Conservation (phyloP, 2,797 vertebrate genomes). For the Phoeniculus purpureus region DNA sequence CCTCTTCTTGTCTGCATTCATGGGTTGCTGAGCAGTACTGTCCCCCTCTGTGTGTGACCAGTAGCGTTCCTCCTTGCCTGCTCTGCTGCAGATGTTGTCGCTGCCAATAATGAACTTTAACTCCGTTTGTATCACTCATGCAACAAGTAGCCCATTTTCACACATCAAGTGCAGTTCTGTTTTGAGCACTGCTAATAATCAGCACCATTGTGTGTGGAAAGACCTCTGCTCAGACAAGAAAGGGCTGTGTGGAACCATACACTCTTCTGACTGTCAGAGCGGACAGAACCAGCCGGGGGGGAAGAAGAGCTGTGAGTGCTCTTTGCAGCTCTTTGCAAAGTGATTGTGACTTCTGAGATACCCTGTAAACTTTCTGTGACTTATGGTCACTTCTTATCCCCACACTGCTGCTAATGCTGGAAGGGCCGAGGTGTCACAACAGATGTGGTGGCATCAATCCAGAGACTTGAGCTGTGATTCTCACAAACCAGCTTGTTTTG, state of each 20-base stretch:
- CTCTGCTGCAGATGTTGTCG: constrained; percentile 11
- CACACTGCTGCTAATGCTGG: not conserved
- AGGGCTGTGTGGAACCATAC: not conserved
- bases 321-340: not conserved
- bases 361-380: not conserved
- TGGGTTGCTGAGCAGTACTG: constrained; percentile 2
- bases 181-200: constrained; percentile 13
- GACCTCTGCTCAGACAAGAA: not conserved
- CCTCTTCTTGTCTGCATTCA: not conserved
- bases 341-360: not conserved
- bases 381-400: not conserved
- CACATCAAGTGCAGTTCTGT: constrained; percentile 6
- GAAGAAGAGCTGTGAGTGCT: not conserved
- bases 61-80: not conserved
- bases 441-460: not conserved
- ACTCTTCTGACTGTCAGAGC: not conserved
- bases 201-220: constrained; percentile 1
- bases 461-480: not conserved
- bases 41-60: not conserved
- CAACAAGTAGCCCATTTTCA: constrained; percentile 36
- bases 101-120: not conserved
- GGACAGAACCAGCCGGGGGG: not conserved
- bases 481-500: not conserved
- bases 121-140: not conserved
- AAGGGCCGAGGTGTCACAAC: not conserved